These are phyloP conservation scores for Pollachius pollachius DNA, from an alignment of 2,113 vertebrate species.

Conservation along the genomic window DNA sequence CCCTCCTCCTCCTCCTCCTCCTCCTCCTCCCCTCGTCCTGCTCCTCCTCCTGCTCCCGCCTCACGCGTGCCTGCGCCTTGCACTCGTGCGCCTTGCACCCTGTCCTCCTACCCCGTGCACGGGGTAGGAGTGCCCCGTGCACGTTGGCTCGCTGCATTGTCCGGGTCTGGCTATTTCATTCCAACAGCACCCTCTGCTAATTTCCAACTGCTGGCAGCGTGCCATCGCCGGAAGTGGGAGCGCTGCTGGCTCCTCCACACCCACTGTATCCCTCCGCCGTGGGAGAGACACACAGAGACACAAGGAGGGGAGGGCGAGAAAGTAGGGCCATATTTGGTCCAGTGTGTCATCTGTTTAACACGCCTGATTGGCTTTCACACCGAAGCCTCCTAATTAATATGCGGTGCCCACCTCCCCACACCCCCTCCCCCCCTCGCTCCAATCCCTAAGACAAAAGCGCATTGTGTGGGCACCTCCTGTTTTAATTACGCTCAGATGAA, in stretches of 20 bases:
- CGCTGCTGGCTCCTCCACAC: conserved; percentile 6
- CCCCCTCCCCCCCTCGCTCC: conserved; percentile 47
- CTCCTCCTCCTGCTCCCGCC: not conserved
- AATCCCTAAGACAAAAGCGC: conserved; percentile 75
- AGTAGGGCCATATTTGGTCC: conserved; percentile 68
- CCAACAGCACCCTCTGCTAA: conserved; percentile 58
- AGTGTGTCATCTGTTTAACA: conserved; percentile 70
- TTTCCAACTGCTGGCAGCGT: conserved; percentile 57
- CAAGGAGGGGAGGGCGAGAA: conserved; percentile 27
- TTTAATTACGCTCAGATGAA: conserved; percentile 73
- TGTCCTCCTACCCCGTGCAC: conserved; percentile 31
- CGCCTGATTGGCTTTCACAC: conserved; percentile 70
- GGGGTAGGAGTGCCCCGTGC: conserved; percentile 25
- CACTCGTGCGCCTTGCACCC: too few species aligned
- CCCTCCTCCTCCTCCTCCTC: too few species aligned
- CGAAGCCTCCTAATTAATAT: conserved; percentile 74
- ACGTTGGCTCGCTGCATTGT: conserved; percentile 53
- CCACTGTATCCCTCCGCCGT: conserved; percentile 62
- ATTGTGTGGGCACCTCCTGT: conserved; percentile 75
- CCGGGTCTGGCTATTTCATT: conserved; percentile 55
- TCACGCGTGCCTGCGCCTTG: conserved; percentile 15
- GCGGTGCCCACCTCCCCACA: conserved; percentile 54
- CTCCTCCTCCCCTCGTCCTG: not conserved
- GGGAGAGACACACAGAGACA: conserved; percentile 45
- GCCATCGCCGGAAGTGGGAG: conserved; percentile 56